These are phyloP conservation scores for Spodoptera litura DNA, from an alignment of 1,140 invertebrate species.

Conservation along the genomic window DNA sequence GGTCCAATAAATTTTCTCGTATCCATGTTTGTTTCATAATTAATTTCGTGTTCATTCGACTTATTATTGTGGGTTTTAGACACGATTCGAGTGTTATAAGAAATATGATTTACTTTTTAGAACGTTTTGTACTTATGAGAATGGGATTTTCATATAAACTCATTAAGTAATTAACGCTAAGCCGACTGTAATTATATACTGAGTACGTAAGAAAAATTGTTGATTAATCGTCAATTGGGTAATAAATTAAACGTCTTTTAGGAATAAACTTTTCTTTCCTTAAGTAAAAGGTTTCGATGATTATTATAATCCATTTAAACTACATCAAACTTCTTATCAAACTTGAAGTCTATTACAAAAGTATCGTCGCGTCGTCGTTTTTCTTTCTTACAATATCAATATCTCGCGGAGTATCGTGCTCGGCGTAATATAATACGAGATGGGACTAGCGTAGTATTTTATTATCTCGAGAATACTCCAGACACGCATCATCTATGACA, in stretches of 20 bases:
- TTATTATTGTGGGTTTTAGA: slow-evolving; percentile 3
- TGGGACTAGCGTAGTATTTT: slow-evolving; percentile 67
- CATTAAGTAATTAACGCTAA: no score
- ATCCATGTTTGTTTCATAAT: slow-evolving; percentile 30
- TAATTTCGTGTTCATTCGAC: slow-evolving; percentile 2
- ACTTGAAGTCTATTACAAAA: slow-evolving; percentile 9
- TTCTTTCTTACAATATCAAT: slow-evolving; percentile 34
- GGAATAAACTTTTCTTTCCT: no score
- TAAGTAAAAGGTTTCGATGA: no score
- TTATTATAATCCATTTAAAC: neutral
- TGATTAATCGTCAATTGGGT: no score
- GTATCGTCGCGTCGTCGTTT: slow-evolving; percentile 1
- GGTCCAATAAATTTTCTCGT: slow-evolving; percentile 35
- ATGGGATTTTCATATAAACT: no score
- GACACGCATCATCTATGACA: slow-evolving; percentile 74
- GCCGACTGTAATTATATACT: no score
- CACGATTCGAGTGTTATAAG: neutral
- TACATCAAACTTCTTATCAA: slow-evolving; percentile 3
- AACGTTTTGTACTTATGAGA: no score
- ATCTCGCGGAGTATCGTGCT: slow-evolving; percentile 43
- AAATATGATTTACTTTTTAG: neutral
- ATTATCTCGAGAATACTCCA: slow-evolving; percentile 69
- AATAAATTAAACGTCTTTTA: no score
- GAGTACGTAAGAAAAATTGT: no score
- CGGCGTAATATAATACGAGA: slow-evolving; percentile 56